Evolutionary conservation across 2,888 invertebrate species (phyloP).

Genomic region (Proisotoma minuta): DNA sequence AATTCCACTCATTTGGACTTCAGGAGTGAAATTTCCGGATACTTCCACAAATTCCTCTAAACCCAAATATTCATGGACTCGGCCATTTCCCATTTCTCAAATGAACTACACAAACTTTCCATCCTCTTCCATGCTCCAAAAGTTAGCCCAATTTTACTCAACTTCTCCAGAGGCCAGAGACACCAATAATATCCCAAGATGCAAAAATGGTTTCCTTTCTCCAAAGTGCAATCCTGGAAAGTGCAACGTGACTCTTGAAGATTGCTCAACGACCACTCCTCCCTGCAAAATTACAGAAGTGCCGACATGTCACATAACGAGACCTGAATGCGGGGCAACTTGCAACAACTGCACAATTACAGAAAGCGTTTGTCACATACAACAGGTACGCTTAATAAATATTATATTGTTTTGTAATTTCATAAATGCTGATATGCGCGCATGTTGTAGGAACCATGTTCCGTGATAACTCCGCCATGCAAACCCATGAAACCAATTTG

Average conservation of each 20-base stretch:
- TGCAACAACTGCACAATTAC: conserved; percentile 11
- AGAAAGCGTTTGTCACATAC: not conserved
- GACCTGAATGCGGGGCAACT: conserved; percentile 24
- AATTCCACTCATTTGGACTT: conserved; percentile 15
- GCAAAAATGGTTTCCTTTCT: conserved; percentile 17
- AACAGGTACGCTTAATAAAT: not conserved
- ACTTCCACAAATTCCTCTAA: too few relatives aligned
- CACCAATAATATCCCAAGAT: not conserved
- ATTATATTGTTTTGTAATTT: conserved; percentile 7
- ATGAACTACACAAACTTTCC: conserved; percentile 11
- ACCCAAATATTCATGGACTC: not conserved
- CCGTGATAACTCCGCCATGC: conserved; percentile 10
- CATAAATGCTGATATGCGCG: too few relatives aligned
- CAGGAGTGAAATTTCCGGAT: conserved; percentile 12
- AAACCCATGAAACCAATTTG: conserved; percentile 11
- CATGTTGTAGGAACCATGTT: conserved; percentile 23
- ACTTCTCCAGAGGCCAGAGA: not conserved
- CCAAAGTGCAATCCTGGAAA: conserved; percentile 23
- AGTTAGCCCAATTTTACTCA: too few relatives aligned
- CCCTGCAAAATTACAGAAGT: conserved; percentile 12
- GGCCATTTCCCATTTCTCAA: not conserved
- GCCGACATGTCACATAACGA: conserved; percentile 6
- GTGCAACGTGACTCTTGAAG: conserved; percentile 20
- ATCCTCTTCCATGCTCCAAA: not conserved
- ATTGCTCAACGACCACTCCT: conserved; percentile 23